Evolutionary conservation across 2,797 vertebrate genomes (phyloP).

Genomic region (Sebastes goodei): DNA sequence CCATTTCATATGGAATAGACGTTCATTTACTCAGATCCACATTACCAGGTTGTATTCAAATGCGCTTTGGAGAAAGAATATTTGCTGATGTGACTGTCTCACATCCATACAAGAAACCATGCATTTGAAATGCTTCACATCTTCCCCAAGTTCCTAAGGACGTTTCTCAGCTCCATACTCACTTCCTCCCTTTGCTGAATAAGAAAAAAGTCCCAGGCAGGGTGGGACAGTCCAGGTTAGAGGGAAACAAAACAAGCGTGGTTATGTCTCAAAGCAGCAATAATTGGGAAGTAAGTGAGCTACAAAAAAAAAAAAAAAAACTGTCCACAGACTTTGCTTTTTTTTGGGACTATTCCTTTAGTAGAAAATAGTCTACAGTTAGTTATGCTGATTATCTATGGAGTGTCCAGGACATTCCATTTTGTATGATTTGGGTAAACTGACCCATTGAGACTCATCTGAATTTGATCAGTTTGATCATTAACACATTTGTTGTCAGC

Average conservation of each 20-base stretch:
- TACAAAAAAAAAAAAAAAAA: background rate
- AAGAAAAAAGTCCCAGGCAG: constrained; percentile 52
- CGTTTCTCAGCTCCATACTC: constrained; percentile 49
- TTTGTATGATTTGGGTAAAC: background rate
- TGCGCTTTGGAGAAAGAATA: constrained; percentile 5
- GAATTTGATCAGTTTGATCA: background rate
- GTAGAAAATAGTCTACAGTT: background rate
- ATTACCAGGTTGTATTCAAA: constrained; percentile 22
- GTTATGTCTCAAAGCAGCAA: constrained; percentile 45
- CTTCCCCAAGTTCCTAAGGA: background rate
- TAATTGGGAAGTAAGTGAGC: background rate
- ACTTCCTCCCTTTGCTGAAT: constrained; percentile 63
- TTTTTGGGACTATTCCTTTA: background rate
- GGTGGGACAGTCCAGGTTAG: constrained; percentile 50
- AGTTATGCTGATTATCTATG: background rate
- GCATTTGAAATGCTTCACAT: constrained; percentile 41
- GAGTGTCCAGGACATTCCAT: background rate
- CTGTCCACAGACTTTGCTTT: background rate
- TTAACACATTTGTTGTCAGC: background rate
- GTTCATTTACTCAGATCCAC: background rate
- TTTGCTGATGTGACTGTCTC: constrained; percentile 17
- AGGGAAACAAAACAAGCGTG: constrained; percentile 56
- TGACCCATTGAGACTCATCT: background rate
- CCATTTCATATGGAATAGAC: background rate
- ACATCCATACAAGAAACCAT: constrained; percentile 36